phyloP scores from a whole-genome alignment of 2,888 invertebrate species.

The Himalopsyche kuldschensis region DNA sequence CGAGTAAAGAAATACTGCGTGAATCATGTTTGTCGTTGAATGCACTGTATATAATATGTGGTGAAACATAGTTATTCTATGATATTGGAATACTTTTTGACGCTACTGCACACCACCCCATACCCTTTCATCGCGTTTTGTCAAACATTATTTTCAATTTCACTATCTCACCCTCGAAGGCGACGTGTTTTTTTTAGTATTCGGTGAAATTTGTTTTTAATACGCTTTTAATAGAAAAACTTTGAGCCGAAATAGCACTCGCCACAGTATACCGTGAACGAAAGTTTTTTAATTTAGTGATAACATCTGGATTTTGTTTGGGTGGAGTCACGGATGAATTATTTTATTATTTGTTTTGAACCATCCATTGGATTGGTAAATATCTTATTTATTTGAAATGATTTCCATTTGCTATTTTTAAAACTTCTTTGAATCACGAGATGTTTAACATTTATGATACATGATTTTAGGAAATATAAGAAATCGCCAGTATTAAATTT shows the following conservation, averaged over 20 bases:
- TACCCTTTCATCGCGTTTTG: neutral
- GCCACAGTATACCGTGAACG: neutral
- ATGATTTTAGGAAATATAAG: no score
- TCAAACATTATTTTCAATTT: neutral
- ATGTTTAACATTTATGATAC: neutral
- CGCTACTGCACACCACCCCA: neutral
- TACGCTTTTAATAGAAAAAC: constrained; percentile 5
- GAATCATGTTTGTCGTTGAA: no score
- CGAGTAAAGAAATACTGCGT: no score
- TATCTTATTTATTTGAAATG: neutral
- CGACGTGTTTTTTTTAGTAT: neutral
- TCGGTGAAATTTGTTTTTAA: constrained; percentile 1
- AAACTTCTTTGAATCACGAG: neutral
- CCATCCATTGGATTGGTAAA: neutral
- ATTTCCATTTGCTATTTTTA: neutral
- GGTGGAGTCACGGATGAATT: neutral
- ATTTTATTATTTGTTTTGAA: neutral
- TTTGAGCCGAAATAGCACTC: constrained; percentile 1
- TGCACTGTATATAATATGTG: no score
- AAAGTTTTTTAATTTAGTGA: constrained; percentile 9
- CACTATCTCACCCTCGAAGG: neutral
- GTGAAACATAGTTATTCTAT: no score
- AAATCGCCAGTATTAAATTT: no score
- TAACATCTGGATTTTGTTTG: constrained; percentile 6
- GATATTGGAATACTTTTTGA: no score